A percentile compares a stretch with the other conserved stretches of the same genome.
Conservation (phyloP, 1,140 invertebrate genomes). For the Zaprionus taronus region DNA sequence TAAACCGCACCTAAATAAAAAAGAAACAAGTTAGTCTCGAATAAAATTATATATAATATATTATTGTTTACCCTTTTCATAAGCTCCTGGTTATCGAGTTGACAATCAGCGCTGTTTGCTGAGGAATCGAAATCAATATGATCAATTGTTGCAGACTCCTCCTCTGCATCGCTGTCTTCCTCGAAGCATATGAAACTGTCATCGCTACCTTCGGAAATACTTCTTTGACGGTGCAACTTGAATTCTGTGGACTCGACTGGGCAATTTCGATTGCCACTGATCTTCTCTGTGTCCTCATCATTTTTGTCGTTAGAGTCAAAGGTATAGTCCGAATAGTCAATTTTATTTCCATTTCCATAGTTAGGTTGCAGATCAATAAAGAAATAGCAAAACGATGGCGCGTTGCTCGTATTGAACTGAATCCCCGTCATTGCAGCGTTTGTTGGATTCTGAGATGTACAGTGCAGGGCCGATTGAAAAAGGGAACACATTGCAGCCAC, state of each 20-base stretch:
- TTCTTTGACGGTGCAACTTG: conserved; percentile 57
- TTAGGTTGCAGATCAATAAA: conserved; percentile 65
- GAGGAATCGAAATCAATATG: conserved; percentile 22
- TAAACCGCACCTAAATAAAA: conserved; percentile 87
- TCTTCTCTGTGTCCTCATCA: conserved; percentile 25
- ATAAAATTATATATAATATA: conserved; percentile 1
- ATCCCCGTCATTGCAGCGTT: conserved; percentile 45
- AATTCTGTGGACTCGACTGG: not conserved
- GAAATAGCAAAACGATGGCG: conserved; percentile 63
- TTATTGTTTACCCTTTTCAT: conserved; percentile 60
- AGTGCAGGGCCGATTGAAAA: conserved; percentile 59
- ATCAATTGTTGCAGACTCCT: conserved; percentile 10
- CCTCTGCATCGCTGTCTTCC: conserved; percentile 43
- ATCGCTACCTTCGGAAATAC: conserved; percentile 73
- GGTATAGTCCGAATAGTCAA: conserved; percentile 45
- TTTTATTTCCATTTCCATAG: conserved; percentile 35
- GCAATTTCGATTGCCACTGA: not conserved
- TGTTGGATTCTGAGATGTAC: conserved; percentile 50
- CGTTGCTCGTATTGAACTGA: conserved; percentile 42
- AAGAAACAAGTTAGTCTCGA: not conserved
- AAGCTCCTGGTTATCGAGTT: conserved; percentile 32
- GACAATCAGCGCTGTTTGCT: conserved; percentile 39
- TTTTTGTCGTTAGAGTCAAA: conserved; percentile 46
- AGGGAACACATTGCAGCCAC: conserved; percentile 63
- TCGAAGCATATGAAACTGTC: conserved; percentile 78